Conservation (phyloP, 1,140 invertebrate genomes). For the Nasonia giraulti region DNA sequence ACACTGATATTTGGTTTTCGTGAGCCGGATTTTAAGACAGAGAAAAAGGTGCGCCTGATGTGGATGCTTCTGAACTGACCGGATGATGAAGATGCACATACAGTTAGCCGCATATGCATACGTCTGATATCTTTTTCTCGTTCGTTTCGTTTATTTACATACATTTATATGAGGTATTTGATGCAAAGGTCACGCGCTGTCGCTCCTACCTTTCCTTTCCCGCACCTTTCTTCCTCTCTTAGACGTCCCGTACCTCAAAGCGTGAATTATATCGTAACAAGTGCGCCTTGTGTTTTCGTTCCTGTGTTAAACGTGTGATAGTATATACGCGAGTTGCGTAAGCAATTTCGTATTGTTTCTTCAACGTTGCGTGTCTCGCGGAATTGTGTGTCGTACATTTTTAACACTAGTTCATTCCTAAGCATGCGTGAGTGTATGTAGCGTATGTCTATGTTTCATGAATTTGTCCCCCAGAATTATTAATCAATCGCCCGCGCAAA, state of each 20-base stretch:
- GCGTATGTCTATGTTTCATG: conserved; percentile 32
- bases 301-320: conserved; percentile 15
- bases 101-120: not conserved
- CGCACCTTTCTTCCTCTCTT: not conserved
- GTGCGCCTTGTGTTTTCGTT: conserved; percentile 55
- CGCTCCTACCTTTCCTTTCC: not conserved
- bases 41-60: conserved; percentile 23
- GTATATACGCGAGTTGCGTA: conserved; percentile 7
- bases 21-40: not conserved
- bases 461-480: conserved; percentile 24
- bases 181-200: conserved; percentile 41
- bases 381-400: not conserved
- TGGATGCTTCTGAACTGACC: not conserved
- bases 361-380: not conserved
- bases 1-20: conserved; percentile 4
- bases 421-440: conserved; percentile 38
- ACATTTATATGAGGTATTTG: conserved; percentile 30
- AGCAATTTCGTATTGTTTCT: conserved; percentile 11
- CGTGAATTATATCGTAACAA: conserved; percentile 65
- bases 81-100: not conserved
- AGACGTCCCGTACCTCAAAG: conserved; percentile 54
- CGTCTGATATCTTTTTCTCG: conserved; percentile 2
- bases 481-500: conserved; percentile 21
- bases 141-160: conserved; percentile 44
- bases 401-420: conserved; percentile 35